A percentile compares a stretch with the other conserved stretches of the same genome.
phyloP scores from a whole-genome alignment of 2,888 invertebrate species.

The Noctua janthe region DNA sequence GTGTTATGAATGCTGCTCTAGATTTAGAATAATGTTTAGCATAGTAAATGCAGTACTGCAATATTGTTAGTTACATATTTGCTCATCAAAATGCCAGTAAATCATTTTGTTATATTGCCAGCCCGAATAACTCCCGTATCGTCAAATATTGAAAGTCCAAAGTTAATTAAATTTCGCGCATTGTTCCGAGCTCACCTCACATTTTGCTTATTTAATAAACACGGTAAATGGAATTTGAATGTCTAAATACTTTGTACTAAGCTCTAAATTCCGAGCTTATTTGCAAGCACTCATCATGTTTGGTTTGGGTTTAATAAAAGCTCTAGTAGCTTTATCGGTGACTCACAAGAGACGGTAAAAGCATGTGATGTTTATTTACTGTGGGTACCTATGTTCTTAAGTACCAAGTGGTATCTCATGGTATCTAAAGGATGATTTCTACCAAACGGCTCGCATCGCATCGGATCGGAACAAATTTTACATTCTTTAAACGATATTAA shows the following conservation, averaged over 20 bases:
- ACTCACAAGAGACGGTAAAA: slow-evolving; percentile 13
- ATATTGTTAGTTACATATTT: not conserved
- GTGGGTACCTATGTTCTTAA: not conserved
- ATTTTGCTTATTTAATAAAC: slow-evolving; percentile 44
- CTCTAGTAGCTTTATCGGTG: not conserved
- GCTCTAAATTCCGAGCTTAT: slow-evolving; percentile 13
- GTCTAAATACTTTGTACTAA: slow-evolving; percentile 34
- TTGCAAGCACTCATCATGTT: slow-evolving; percentile 18
- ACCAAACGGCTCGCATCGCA: no score
- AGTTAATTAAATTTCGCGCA: slow-evolving; percentile 29
- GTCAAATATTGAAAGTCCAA: slow-evolving; percentile 12
- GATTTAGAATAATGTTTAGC: not conserved
- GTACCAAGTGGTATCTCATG: not conserved
- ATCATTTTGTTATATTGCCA: slow-evolving; percentile 27
- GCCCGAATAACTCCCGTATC: slow-evolving; percentile 10
- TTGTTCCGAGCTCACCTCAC: not conserved
- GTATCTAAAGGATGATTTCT: not conserved
- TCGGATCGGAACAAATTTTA: no score
- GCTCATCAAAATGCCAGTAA: not conserved
- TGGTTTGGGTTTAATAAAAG: slow-evolving; percentile 7
- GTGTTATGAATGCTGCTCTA: not conserved
- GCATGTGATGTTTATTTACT: slow-evolving; percentile 27
- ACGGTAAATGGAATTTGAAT: slow-evolving; percentile 20
- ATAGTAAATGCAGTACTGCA: not conserved
- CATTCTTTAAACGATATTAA: no score